A percentile compares a stretch with the other conserved stretches of the same genome.
These are phyloP conservation scores for Thelaira solivaga DNA, from an alignment of 2,888 invertebrate genomes.

Conservation along the genomic window DNA sequence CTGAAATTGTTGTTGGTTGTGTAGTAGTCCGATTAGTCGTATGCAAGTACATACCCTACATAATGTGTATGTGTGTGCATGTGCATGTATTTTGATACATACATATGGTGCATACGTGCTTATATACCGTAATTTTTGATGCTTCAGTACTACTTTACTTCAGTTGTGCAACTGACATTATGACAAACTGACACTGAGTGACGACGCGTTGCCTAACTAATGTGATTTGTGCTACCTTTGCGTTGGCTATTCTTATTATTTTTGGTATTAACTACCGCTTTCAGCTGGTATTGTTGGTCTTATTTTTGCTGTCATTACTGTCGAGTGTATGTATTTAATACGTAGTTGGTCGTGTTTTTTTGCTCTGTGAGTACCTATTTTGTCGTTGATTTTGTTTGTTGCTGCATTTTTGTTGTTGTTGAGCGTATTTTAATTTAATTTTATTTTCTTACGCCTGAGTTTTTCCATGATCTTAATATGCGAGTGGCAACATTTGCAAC, in stretches of 20 bases:
- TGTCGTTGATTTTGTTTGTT: slow-evolving; percentile 31
- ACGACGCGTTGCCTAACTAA: slow-evolving; percentile 27
- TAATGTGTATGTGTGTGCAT: no score
- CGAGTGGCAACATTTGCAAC: background rate
- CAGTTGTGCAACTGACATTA: slow-evolving; percentile 47
- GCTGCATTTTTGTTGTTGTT: slow-evolving; percentile 36
- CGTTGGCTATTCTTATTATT: slow-evolving; percentile 52
- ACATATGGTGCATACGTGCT: background rate
- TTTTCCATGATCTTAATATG: slow-evolving; percentile 41
- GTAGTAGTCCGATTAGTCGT: slow-evolving; percentile 36
- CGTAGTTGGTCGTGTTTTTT: slow-evolving; percentile 27
- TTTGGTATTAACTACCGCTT: slow-evolving; percentile 40
- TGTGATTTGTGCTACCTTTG: slow-evolving; percentile 34
- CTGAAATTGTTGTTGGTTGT: slow-evolving; percentile 27
- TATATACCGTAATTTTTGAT: slow-evolving; percentile 25
- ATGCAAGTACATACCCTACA: no score
- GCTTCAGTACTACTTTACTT: slow-evolving; percentile 33
- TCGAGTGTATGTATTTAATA: background rate
- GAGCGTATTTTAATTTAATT: slow-evolving; percentile 19
- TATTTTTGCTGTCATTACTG: slow-evolving; percentile 16
- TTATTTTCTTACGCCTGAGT: slow-evolving; percentile 20
- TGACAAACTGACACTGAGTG: slow-evolving; percentile 27
- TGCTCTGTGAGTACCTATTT: slow-evolving; percentile 14
- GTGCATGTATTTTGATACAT: slow-evolving; percentile 6
- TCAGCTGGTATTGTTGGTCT: slow-evolving; percentile 15